Evolutionary conservation across 2,113 vertebrate species (phyloP).

Genomic region (Microcebus jonahi): DNA sequence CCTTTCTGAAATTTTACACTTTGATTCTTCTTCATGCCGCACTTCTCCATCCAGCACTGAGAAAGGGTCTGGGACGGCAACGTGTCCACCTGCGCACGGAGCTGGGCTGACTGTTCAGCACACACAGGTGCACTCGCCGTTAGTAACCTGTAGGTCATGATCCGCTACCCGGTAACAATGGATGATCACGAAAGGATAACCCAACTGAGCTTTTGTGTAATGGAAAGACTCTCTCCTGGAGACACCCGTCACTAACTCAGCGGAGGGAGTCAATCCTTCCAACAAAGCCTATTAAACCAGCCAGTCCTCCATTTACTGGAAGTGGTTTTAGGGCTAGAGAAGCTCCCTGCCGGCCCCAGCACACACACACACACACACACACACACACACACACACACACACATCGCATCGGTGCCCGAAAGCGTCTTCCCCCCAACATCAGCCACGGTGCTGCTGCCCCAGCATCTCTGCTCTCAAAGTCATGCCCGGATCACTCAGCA

Average conservation of each 20-base stretch:
- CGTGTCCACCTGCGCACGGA: not conserved
- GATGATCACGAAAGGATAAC: not conserved
- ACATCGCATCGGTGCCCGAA: not conserved
- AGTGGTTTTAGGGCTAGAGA: not conserved
- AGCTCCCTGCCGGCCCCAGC: not conserved
- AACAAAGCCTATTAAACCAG: not conserved
- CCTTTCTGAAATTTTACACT: conserved; percentile 1
- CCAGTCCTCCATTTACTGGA: not conserved
- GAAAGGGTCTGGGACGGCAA: not conserved
- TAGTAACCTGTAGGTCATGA: not conserved
- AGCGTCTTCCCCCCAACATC: not conserved
- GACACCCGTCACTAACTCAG: not conserved
- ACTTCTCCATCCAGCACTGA: not conserved
- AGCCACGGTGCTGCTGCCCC: not conserved
- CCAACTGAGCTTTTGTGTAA: not conserved
- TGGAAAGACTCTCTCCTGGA: not conserved
- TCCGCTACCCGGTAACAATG: not conserved
- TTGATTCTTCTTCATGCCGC: not conserved
- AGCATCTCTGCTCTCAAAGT: not conserved
- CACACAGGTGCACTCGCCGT: not conserved
- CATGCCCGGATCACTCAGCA: not conserved
- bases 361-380: not conserved
- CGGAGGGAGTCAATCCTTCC: not conserved
- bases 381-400: no score
- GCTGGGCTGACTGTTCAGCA: not conserved